Base-by-base conservation (phyloP, 2,113 vertebrate genomes). In the Suricata suricatta region DNA sequence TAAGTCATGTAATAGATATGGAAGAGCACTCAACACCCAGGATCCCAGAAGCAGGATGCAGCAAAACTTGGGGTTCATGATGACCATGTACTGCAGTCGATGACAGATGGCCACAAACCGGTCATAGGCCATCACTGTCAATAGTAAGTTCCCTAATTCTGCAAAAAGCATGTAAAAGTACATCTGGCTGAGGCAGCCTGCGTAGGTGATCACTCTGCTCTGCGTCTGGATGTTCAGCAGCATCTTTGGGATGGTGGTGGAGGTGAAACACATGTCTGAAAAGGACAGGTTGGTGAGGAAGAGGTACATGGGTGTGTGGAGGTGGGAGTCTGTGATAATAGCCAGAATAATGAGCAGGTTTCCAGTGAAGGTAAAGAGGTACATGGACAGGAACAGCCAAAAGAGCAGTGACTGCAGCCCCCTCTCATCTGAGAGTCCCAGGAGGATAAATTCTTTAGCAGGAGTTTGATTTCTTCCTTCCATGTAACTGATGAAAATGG, bases 61-160 rank as follows among this genome's bases (percentile, higher is more conserved):
- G n/a, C n/a, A 97, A 16, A 63, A 33, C 29, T 0, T 2, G 23
- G 29, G 47, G 6, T 64, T 96, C 96, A 97, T 95, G 41, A 89
- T 72, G 54, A 54, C 31, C 10, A 5, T 44, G 21, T 97, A 96
- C 4, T 81, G 82, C 64, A 97, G 29, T 11, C 89, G 88, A 5
- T 94, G 41, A 35, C 96, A 92, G 88, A 97, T 95, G 57, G 89
- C 94, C 84, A 97, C 38, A 13, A 77, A 97, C 4, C 63, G 27
- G 52, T 96, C 97, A 93, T 97, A 97, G 83, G 96, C 97, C 96
- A 96, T 97, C 21, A 86, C 69, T 0, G 74, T 80, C 33, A 97
- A 82, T 21, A 95, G 86, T 3, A 97, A 95, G 13, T 35, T 72
- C 9, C 97, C 96, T 25, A 83, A 27, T 2, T 33, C 68, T 19